Evolutionary conservation across 2,888 invertebrate genomes (phyloP).

Genomic region (Automeris io): DNA sequence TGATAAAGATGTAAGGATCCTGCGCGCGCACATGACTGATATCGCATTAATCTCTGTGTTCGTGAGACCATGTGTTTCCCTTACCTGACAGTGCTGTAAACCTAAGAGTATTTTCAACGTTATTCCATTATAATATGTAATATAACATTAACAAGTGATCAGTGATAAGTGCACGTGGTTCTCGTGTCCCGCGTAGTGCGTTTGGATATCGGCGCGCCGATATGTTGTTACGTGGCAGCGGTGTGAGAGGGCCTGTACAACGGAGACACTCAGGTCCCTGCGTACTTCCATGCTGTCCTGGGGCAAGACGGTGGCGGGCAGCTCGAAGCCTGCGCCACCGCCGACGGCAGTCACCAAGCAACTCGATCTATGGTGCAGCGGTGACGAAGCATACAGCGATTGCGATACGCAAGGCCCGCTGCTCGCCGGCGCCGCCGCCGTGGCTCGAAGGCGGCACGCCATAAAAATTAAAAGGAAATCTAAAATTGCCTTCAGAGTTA

Average conservation of each 20-base stretch:
- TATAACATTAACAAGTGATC: slow-evolving; percentile 20
- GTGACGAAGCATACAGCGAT: slow-evolving; percentile 39
- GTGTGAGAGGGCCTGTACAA: slow-evolving; percentile 64
- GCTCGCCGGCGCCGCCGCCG: slow-evolving; percentile 61
- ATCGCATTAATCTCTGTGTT: slow-evolving; percentile 30
- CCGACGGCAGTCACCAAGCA: slow-evolving; percentile 18
- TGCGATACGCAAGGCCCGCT: slow-evolving; percentile 46
- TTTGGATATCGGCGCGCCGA: slow-evolving; percentile 51
- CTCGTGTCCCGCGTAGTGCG: slow-evolving; percentile 37
- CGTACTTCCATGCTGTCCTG: slow-evolving; percentile 71
- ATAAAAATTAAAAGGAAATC: slow-evolving; percentile 64
- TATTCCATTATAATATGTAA: slow-evolving; percentile 11
- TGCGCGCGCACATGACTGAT: slow-evolving; percentile 37
- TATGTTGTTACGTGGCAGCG: slow-evolving; percentile 69
- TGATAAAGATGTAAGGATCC: slow-evolving; percentile 50
- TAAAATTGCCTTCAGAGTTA: slow-evolving; percentile 59
- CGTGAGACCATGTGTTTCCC: slow-evolving; percentile 37
- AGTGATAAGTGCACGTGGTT: slow-evolving; percentile 38
- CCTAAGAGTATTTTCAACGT: not conserved
- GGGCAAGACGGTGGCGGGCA: slow-evolving; percentile 47
- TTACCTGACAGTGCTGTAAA: slow-evolving; percentile 6
- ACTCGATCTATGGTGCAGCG: slow-evolving; percentile 28
- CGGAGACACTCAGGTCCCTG: slow-evolving; percentile 72
- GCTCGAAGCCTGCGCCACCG: slow-evolving; percentile 36
- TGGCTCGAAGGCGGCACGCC: slow-evolving; percentile 67